Evolutionary conservation across 2,888 invertebrate genomes (phyloP), one percentile per base, ranked within the genome.

Genomic region (Aethes cnicana): DNA sequence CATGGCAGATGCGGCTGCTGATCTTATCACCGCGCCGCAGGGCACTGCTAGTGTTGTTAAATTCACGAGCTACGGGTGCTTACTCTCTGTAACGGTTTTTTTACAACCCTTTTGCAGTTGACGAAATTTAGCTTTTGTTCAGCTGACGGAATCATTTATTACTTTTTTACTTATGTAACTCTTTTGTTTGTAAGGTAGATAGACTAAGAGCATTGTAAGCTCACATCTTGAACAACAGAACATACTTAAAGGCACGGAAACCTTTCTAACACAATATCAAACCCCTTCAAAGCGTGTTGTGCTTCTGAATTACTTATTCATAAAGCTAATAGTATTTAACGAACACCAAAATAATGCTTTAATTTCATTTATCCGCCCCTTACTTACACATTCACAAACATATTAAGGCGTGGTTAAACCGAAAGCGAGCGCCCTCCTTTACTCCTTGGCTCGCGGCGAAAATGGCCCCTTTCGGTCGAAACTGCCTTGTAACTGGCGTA

Each of bases 11-110:
- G 87, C 81, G 81, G 73, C 75, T 54, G 61, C 57, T 81, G 88
- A 89, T 89, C 78, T 84, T 88, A 84, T 79, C 81, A 74, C 59
- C 60, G 68, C 81, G 69, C 84, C 79, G 74, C 85, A 75, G 86
- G 84, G 80, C 72, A 69, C 69, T 73, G 77, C 74, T 72, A 77
- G 81, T 82, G 79, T 77, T 83, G 76, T 74, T 77, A 63, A n/a
- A 72, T 72, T 74, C 72, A 77, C 80, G 77, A 77, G 72, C 71
- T 70, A 72, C 66, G 61, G 61, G 58, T 80, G 77, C 81, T 81
- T 78, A 77, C 72, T 69, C 74, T 66, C 64, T 76, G 81, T 85
- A 86, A 87, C 87, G 86, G 86, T 74, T 83, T 74, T 76, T 69
- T 57, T 39, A 61, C 66, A 71, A 75, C 74, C 78, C 74, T 43